These are phyloP conservation scores for Rhabditoides inermis DNA, from an alignment of 2,888 invertebrate species.

Conservation along the genomic window DNA sequence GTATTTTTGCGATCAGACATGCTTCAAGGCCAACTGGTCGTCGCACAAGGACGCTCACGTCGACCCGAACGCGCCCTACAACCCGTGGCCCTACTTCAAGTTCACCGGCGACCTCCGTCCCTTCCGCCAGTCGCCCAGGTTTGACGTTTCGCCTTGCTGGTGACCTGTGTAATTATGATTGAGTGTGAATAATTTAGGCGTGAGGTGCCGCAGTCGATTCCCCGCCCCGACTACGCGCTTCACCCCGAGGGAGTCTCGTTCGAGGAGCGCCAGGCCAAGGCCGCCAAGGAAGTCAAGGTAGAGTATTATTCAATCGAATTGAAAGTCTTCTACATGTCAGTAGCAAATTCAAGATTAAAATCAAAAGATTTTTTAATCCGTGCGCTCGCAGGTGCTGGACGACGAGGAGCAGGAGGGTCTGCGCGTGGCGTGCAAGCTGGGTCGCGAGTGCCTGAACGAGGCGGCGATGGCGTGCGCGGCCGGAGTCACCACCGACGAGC, in stretches of 20 bases:
- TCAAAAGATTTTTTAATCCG: too few species aligned
- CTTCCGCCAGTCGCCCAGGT: conserved; percentile 14
- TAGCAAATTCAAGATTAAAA: too few species aligned
- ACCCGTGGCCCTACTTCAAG: conserved; percentile 59
- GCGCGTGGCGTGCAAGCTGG: conserved; percentile 76
- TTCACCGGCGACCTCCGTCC: conserved; percentile 57
- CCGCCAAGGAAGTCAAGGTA: conserved; percentile 27
- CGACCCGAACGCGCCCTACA: conserved; percentile 61
- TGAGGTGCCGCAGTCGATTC: conserved; percentile 72
- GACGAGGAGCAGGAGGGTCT: conserved; percentile 94
- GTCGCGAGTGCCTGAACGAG: conserved; percentile 69
- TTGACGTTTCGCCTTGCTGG: neutral
- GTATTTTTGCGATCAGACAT: conserved; percentile 85
- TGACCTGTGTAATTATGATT: neutral
- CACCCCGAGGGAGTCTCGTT: conserved; percentile 68
- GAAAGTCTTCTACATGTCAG: too few species aligned
- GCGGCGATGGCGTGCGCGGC: conserved; percentile 70
- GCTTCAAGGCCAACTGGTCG: conserved; percentile 90
- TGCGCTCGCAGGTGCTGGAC: conserved; percentile 73
- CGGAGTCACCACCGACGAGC: conserved; percentile 92
- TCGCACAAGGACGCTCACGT: conserved; percentile 83
- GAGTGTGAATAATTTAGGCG: conserved; percentile 57
- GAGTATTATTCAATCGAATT: neutral
- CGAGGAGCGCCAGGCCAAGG: conserved; percentile 30
- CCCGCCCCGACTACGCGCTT: conserved; percentile 88